phyloP scores from a whole-genome alignment of 2,888 invertebrate species.

The Bombylius major region DNA sequence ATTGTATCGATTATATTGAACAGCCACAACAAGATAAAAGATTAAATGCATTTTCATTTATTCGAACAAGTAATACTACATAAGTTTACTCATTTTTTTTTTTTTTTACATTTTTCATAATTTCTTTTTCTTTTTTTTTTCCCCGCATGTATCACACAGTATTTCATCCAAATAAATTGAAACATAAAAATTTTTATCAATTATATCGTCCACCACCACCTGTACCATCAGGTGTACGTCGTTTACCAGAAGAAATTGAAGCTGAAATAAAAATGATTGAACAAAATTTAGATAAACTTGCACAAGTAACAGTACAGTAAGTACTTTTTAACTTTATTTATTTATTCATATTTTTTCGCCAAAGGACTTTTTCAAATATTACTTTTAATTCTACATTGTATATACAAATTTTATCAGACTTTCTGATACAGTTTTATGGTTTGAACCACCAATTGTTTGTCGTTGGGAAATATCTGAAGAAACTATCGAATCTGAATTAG shows the following conservation, averaged over 20 bases:
- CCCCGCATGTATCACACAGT: slow-evolving; percentile 22
- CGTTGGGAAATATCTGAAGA: slow-evolving; percentile 48
- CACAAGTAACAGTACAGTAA: slow-evolving; percentile 57
- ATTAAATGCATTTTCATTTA: slow-evolving; percentile 28
- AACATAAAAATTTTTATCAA: slow-evolving; percentile 47
- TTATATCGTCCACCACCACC: slow-evolving; percentile 56
- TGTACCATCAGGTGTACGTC: slow-evolving; percentile 49
- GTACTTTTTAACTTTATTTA: slow-evolving; percentile 17
- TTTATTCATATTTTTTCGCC: not conserved
- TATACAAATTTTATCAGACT: slow-evolving; percentile 38
- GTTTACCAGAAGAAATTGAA: slow-evolving; percentile 69
- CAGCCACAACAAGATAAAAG: slow-evolving; percentile 58
- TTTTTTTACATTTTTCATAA: too few species aligned
- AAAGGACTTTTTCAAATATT: too few species aligned
- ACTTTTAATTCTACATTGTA: not conserved
- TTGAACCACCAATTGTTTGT: slow-evolving; percentile 62
- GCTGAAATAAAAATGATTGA: slow-evolving; percentile 63
- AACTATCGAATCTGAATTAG: slow-evolving; percentile 29
- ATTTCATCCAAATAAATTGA: slow-evolving; percentile 39
- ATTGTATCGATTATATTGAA: slow-evolving; percentile 55
- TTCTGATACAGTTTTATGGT: slow-evolving; percentile 59
- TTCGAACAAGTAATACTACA: slow-evolving; percentile 27
- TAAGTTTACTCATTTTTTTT: not conserved
- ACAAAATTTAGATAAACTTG: slow-evolving; percentile 58
- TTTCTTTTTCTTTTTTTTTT: too few species aligned